phyloP scores from a whole-genome alignment of 2,888 invertebrate genomes.

The Chrysopilus asiliformis region DNA sequence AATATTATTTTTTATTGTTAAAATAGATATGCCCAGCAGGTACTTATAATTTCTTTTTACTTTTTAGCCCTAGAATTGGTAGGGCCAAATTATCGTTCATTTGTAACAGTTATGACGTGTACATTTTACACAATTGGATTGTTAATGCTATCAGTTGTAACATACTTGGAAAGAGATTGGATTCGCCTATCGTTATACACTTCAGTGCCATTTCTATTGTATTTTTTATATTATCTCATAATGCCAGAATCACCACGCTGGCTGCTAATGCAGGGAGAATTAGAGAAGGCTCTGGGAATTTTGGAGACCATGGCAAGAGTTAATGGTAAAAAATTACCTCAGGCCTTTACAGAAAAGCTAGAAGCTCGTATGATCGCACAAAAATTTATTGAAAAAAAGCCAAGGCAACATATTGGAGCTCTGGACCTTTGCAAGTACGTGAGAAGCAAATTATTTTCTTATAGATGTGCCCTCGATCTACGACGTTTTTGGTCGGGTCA shows the following conservation, averaged over 20 bases:
- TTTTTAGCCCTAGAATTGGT: slow-evolving; percentile 75
- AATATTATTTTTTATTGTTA: not conserved
- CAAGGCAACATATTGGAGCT: slow-evolving; percentile 34
- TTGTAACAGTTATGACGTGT: slow-evolving; percentile 85
- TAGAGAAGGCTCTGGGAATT: slow-evolving; percentile 69
- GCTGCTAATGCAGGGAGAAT: slow-evolving; percentile 69
- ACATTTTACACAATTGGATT: slow-evolving; percentile 80
- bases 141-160: slow-evolving; percentile 69
- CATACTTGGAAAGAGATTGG: slow-evolving; percentile 77
- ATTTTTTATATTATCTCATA: slow-evolving; percentile 74
- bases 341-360: slow-evolving; percentile 55
- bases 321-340: slow-evolving; percentile 63
- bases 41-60: slow-evolving; percentile 11
- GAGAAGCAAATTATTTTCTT: not conserved
- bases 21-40: too few relatives aligned
- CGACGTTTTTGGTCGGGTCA: too few relatives aligned
- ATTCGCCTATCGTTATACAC: slow-evolving; percentile 64
- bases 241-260: slow-evolving; percentile 86
- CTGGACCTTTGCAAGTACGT: slow-evolving; percentile 29
- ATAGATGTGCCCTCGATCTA: too few relatives aligned
- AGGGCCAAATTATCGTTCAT: slow-evolving; percentile 80
- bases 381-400: slow-evolving; percentile 44
- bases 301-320: slow-evolving; percentile 62
- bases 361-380: slow-evolving; percentile 57
- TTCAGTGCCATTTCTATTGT: slow-evolving; percentile 70